Percentiles rank a stretch among this genome's conserved stretches.
Conservation (phyloP, 2,797 vertebrate species). For the Aulostomus chinensis region DNA sequence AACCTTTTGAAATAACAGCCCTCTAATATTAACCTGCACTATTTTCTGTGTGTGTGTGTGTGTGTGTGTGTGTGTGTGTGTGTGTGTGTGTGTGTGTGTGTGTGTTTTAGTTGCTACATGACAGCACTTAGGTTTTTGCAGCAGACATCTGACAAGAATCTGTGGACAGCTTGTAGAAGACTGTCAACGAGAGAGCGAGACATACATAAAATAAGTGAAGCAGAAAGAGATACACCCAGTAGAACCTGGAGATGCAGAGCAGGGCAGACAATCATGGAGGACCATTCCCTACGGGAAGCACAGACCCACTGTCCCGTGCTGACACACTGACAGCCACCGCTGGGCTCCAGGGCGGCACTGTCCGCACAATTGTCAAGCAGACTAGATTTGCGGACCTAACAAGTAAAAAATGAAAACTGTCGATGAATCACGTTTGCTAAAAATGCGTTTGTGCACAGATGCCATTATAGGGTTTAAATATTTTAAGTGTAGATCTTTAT, state of each 20-base stretch:
- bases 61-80: no score
- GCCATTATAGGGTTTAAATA: no score
- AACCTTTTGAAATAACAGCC: not conserved
- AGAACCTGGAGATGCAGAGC: conserved; percentile 7
- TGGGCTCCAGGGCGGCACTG: conserved; percentile 10
- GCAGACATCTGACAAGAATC: no score
- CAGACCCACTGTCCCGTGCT: conserved; percentile 39
- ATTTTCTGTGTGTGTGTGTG: not conserved
- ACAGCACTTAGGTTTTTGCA: no score
- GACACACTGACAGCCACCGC: conserved; percentile 43
- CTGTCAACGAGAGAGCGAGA: conserved; percentile 26
- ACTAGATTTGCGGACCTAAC: conserved; percentile 29
- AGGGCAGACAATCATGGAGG: conserved; percentile 23
- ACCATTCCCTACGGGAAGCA: conserved; percentile 25
- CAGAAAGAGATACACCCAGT: conserved; percentile 4
- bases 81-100: no score
- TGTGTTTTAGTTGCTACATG: no score
- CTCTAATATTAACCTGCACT: no score
- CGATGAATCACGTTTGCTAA: no score
- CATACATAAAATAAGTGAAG: conserved; percentile 13
- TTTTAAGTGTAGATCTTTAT: no score
- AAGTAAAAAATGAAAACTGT: no score
- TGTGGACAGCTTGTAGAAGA: no score
- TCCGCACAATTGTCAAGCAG: conserved; percentile 30
- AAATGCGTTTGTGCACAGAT: no score